A percentile compares a stretch with the other conserved stretches of the same genome.
phyloP scores from a whole-genome alignment of 2,888 invertebrate species.

The Chrysolina americana region DNA sequence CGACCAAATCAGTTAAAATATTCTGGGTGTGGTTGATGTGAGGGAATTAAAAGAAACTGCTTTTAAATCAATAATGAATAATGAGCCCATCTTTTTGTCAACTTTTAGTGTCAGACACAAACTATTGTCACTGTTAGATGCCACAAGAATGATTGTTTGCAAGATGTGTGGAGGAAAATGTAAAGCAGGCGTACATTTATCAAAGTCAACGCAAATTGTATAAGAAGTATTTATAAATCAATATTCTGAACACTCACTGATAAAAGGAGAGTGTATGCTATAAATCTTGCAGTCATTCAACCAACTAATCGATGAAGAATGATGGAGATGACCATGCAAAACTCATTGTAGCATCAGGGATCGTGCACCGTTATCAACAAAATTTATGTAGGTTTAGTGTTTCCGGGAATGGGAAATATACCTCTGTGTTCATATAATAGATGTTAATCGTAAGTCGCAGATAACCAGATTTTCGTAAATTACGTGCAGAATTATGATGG shows the following conservation, averaged over 20 bases:
- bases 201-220: not conserved
- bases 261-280: not conserved
- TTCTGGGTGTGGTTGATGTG: too few species aligned
- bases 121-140: not conserved
- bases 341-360: not conserved
- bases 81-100: not conserved
- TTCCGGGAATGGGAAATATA: not conserved
- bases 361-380: not conserved
- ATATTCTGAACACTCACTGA: not conserved
- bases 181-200: not conserved
- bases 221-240: slow-evolving; percentile 4
- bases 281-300: not conserved
- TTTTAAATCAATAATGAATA: too few species aligned
- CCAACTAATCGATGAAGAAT: not conserved
- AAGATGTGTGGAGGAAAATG: not conserved
- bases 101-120: not conserved
- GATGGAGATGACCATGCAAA: not conserved
- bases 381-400: not conserved
- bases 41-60: too few species aligned
- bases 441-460: too few species aligned
- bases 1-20: too few species aligned
- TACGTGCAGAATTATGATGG: too few species aligned
- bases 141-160: not conserved
- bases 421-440: too few species aligned
- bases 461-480: too few species aligned